A percentile compares a stretch with the other conserved stretches of the same genome.
phyloP scores from a whole-genome alignment of 2,113 vertebrate species.

The Nipponia nippon region DNA sequence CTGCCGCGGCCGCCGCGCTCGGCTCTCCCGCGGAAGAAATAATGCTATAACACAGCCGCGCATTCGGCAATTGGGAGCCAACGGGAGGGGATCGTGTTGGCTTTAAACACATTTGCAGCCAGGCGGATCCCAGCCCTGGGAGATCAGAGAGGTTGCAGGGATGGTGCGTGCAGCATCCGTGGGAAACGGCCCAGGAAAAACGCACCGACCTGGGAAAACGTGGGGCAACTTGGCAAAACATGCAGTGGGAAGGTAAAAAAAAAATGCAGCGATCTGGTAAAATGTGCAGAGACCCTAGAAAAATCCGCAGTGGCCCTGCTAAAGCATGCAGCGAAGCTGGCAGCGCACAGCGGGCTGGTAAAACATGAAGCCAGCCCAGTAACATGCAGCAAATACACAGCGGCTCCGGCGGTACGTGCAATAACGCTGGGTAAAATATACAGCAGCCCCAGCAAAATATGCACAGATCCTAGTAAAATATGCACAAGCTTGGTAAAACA shows the following conservation, averaged over 20 bases:
- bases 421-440: background rate
- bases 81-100: background rate
- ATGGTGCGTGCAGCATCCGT: accelerated
- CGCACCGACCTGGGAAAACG: accelerated
- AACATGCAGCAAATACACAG: accelerated
- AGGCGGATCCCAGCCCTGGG: accelerated
- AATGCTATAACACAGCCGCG: background rate
- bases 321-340: too few relatives aligned
- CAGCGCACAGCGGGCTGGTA: background rate
- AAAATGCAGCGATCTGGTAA: background rate
- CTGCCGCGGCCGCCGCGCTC: background rate
- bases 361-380: background rate
- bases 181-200: accelerated
- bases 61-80: accelerated
- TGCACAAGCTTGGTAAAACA: background rate
- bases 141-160: background rate
- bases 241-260: background rate
- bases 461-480: background rate
- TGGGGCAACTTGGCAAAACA: accelerated
- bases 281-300: background rate
- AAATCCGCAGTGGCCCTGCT: background rate
- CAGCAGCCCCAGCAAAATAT: background rate
- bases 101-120: accelerated
- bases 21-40: background rate
- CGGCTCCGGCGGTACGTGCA: background rate